Percentiles rank a stretch among this genome's conserved stretches.
phyloP scores from a whole-genome alignment of 2,797 vertebrate genomes.

The Poeciliopsis presidionis region DNA sequence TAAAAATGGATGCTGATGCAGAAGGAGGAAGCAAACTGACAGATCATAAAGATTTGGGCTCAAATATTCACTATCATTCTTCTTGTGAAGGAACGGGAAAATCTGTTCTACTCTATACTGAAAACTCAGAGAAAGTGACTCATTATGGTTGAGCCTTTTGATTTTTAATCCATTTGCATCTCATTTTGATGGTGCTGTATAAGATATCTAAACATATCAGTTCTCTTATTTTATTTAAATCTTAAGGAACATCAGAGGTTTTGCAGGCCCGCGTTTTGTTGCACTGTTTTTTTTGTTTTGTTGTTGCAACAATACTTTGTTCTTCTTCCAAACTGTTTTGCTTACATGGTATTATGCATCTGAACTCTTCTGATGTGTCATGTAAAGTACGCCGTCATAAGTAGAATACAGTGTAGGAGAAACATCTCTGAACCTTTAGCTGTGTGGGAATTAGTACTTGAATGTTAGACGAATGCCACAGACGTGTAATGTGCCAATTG shows the following conservation, averaged over 20 bases:
- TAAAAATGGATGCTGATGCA: slow-evolving; percentile 29
- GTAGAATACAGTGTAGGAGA: slow-evolving; percentile 37
- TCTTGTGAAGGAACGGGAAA: slow-evolving; percentile 37
- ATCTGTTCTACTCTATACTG: slow-evolving; percentile 12
- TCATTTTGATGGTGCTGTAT: slow-evolving; percentile 27
- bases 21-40: slow-evolving; percentile 4
- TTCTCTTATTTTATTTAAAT: slow-evolving; percentile 18
- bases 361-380: slow-evolving; percentile 23
- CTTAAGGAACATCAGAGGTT: slow-evolving; percentile 12
- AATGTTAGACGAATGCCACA: slow-evolving; percentile 62
- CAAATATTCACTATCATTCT: slow-evolving; percentile 23
- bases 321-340: slow-evolving; percentile 18
- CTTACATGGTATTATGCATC: slow-evolving; percentile 36
- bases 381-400: slow-evolving; percentile 43
- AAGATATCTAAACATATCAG: slow-evolving; percentile 27
- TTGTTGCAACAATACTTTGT: slow-evolving; percentile 14
- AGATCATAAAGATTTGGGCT: slow-evolving; percentile 6
- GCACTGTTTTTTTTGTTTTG: slow-evolving; percentile 8
- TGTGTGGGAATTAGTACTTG: slow-evolving; percentile 63
- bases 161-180: slow-evolving; percentile 15
- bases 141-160: slow-evolving; percentile 4
- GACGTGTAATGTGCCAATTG: slow-evolving; percentile 64
- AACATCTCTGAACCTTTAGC: slow-evolving; percentile 45
- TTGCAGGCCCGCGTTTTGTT: slow-evolving; percentile 6
- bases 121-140: neutral